Evolutionary conservation across 2,888 invertebrate species (phyloP).

Genomic region (Lasioglossum morio): DNA sequence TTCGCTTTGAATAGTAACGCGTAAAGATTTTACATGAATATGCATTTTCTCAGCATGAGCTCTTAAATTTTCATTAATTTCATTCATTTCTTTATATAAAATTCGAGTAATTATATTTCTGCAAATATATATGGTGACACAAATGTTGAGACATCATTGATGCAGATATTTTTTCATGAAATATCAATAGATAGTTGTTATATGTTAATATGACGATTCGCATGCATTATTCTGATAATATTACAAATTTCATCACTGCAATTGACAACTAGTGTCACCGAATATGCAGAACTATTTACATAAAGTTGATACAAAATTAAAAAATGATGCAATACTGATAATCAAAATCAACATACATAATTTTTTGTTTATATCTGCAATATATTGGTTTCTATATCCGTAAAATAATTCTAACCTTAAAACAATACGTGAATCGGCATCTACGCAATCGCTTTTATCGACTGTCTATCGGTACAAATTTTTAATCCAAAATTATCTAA

Average conservation of each 20-base stretch:
- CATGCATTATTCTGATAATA: neutral
- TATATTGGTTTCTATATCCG: conserved; percentile 13
- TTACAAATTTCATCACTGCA: conserved; percentile 1
- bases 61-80: neutral
- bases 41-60: neutral
- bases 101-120: neutral
- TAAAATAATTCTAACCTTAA: conserved; percentile 48
- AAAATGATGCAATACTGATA: neutral
- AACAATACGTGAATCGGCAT: conserved; percentile 20
- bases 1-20: neutral
- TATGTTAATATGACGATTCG: neutral
- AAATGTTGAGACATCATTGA: conserved; percentile 54
- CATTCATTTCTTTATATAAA: neutral
- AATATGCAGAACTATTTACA: neutral
- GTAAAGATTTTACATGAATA: neutral
- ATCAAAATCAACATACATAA: neutral
- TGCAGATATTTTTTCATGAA: conserved; percentile 5
- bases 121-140: conserved; percentile 56
- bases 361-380: neutral
- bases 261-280: neutral
- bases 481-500: neutral
- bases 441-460: conserved; percentile 36
- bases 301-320: neutral
- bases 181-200: neutral
- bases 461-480: conserved; percentile 31